A percentile compares a stretch with the other conserved stretches of the same genome.
Conservation (phyloP, 2,797 vertebrate genomes). For the Argyrosomus regius region DNA sequence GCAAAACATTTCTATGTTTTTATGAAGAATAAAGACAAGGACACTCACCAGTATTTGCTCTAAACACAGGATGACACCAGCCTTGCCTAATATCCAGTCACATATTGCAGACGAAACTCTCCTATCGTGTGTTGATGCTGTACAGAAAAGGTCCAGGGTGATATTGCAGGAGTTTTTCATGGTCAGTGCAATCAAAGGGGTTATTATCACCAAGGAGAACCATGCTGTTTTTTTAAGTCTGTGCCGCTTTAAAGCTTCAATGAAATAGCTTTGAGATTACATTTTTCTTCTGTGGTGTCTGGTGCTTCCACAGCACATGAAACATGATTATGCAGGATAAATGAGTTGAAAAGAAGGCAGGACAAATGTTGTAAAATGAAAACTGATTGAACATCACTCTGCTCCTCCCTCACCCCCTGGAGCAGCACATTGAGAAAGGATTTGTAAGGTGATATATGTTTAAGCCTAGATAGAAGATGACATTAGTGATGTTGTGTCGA, state of each 20-base stretch:
- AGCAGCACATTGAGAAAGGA: conserved; percentile 1
- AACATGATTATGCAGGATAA: conserved; percentile 10
- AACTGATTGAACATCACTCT: conserved; percentile 14
- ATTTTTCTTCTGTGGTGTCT: conserved; percentile 4
- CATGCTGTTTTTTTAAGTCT: conserved; percentile 10
- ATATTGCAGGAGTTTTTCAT: conserved; percentile 24
- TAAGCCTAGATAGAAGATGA: conserved; percentile 17
- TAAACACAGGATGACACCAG: conserved; percentile 22
- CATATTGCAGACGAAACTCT: conserved; percentile 12
- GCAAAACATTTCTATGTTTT: not conserved
- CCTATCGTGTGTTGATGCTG: not conserved
- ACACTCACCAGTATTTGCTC: conserved; percentile 14
- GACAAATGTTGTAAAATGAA: conserved; percentile 5
- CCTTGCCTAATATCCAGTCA: conserved; percentile 17
- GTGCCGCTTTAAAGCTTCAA: not conserved
- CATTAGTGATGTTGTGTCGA: conserved; percentile 17
- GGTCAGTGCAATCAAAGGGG: conserved; percentile 22
- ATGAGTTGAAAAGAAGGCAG: conserved; percentile 17
- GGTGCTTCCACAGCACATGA: conserved; percentile 1
- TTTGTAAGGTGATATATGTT: conserved; percentile 17
- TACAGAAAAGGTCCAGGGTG: not conserved
- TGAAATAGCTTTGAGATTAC: conserved; percentile 3
- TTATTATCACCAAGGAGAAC: conserved; percentile 15
- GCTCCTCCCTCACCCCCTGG: conserved; percentile 6
- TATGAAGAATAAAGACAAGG: conserved; percentile 17